Conservation (phyloP, 2,888 invertebrate genomes). For the Aethes cnicana region DNA sequence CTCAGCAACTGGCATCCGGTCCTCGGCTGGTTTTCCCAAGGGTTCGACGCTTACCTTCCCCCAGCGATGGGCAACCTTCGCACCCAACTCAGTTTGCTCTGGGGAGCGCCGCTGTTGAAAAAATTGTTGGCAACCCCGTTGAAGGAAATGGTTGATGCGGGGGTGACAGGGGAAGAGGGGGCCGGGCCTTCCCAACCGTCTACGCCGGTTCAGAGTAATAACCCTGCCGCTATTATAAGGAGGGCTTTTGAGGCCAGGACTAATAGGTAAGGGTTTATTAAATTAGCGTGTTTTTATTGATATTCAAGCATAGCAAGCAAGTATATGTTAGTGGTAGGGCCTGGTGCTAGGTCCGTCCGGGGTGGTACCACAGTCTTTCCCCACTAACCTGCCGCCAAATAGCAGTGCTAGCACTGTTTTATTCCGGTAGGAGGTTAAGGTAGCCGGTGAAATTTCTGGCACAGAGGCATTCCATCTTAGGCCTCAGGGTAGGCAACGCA, state of each 20-base stretch:
- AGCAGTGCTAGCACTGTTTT: too few species aligned
- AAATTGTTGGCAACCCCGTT: conserved; percentile 66
- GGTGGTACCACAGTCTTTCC: too few species aligned
- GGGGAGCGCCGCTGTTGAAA: conserved; percentile 81
- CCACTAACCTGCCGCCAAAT: too few species aligned
- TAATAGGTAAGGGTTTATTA: conserved; percentile 76
- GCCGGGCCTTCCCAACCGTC: conserved; percentile 82
- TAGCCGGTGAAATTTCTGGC: too few species aligned
- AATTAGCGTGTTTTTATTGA: conserved; percentile 1
- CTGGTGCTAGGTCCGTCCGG: too few species aligned
- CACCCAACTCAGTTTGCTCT: conserved; percentile 86
- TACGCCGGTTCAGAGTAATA: conserved; percentile 67
- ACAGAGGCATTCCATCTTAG: too few species aligned
- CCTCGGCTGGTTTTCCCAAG: conserved; percentile 96
- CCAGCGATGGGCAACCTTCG: conserved; percentile 87
- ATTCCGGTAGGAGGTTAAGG: too few species aligned
- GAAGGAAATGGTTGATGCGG: conserved; percentile 81
- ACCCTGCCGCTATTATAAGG: conserved; percentile 73
- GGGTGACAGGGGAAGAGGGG: conserved; percentile 60
- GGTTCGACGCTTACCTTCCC: conserved; percentile 86
- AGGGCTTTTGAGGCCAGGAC: conserved; percentile 78
- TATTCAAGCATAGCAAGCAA: too few species aligned
- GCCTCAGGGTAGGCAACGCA: too few species aligned
- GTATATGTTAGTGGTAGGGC: too few species aligned
- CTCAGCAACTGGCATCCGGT: conserved; percentile 99